Evolutionary conservation across 2,888 invertebrate genomes (phyloP).

Genomic region (Entomobrya multifasciata): DNA sequence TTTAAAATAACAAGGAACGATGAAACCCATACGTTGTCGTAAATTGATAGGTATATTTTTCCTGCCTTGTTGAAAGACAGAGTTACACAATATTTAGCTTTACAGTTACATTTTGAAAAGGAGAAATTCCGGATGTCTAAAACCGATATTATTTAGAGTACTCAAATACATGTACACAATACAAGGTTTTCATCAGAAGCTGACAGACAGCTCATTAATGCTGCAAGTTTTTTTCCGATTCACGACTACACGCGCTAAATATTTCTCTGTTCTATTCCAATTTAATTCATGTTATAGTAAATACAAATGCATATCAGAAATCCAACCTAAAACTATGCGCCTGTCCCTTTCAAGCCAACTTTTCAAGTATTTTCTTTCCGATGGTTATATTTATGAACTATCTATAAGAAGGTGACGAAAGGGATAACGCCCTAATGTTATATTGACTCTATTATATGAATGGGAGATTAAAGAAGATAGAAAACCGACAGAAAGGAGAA

Average conservation of each 20-base stretch:
- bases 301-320: not conserved
- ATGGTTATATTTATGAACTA: no score
- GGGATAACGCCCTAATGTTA: constrained; percentile 37
- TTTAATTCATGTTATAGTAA: not conserved
- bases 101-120: not conserved
- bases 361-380: no score
- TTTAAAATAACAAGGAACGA: no score
- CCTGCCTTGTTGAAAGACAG: not conserved
- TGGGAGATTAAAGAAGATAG: constrained; percentile 55
- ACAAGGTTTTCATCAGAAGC: not conserved
- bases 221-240: no score
- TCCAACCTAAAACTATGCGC: not conserved
- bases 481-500: constrained; percentile 54
- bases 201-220: not conserved
- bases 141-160: not conserved
- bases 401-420: constrained; percentile 18
- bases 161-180: not conserved
- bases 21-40: no score
- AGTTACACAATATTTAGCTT: not conserved
- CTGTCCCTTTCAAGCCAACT: no score
- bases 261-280: not conserved
- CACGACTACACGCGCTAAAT: not conserved
- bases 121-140: not conserved
- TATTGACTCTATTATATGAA: constrained; percentile 30
- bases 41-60: not conserved